These are phyloP conservation scores for Ametastegia equiseti DNA, from an alignment of 2,888 invertebrate species.

Conservation along the genomic window DNA sequence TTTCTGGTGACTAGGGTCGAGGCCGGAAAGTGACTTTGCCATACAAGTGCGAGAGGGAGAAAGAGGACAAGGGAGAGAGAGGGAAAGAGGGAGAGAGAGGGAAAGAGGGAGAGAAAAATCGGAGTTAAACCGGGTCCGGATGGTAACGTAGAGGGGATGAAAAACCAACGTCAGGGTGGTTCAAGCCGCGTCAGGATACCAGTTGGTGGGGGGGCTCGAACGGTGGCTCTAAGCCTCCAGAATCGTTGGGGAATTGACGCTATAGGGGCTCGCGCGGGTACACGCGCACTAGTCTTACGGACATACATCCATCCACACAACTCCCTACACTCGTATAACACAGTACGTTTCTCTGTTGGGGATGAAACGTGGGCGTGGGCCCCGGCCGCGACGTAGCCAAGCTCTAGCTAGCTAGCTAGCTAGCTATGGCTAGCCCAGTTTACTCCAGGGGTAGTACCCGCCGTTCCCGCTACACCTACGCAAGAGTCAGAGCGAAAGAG, in stretches of 20 bases:
- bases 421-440: neutral
- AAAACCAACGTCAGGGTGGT: too few relatives aligned
- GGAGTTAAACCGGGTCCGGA: too few relatives aligned
- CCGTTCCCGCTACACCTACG: too few relatives aligned
- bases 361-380: slow-evolving; percentile 13
- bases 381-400: neutral
- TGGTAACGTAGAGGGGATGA: too few relatives aligned
- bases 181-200: neutral
- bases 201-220: slow-evolving; percentile 4
- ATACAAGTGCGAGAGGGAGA: neutral
- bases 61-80: neutral
- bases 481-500: neutral
- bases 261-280: slow-evolving; percentile 20
- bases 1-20: slow-evolving; percentile 30
- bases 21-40: neutral
- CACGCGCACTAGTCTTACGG: slow-evolving; percentile 21
- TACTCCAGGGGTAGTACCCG: neutral
- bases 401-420: neutral
- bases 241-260: slow-evolving; percentile 23
- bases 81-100: neutral
- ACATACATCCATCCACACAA: too few relatives aligned
- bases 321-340: too few relatives aligned
- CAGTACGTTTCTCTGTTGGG: too few relatives aligned
- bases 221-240: slow-evolving; percentile 21
- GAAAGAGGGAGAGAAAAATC: neutral